Conservation (phyloP, 23 tunicate species). For the Trididemnum miniatum region DNA sequence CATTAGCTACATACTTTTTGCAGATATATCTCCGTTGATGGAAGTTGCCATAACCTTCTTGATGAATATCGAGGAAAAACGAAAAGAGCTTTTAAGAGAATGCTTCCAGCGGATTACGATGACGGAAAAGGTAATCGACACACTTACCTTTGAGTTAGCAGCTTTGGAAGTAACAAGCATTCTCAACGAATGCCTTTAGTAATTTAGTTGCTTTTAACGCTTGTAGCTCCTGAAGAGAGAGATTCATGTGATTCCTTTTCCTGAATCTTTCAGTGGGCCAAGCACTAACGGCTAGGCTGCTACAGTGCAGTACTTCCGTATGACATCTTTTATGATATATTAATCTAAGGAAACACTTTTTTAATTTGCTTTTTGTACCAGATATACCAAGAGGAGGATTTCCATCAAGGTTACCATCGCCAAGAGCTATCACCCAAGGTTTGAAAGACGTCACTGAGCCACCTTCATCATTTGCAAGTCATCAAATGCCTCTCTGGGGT, state of each 20-base stretch:
- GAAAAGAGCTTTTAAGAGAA: constrained; percentile 34
- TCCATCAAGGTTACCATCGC: constrained; percentile 27
- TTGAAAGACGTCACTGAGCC: constrained; percentile 19
- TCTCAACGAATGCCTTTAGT: too few relatives aligned
- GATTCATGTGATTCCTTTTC: too few relatives aligned
- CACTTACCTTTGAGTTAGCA: too few relatives aligned
- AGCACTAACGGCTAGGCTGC: too few relatives aligned
- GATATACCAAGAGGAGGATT: constrained; percentile 43
- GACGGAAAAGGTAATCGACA: constrained; percentile 41
- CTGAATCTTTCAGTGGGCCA: too few relatives aligned
- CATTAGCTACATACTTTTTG: background rate
- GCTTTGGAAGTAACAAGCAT: too few relatives aligned
- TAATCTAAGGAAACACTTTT: too few relatives aligned
- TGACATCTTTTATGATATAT: too few relatives aligned
- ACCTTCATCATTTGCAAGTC: constrained; percentile 13
- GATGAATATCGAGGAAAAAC: constrained; percentile 38
- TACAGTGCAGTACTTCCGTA: too few relatives aligned
- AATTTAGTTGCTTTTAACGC: too few relatives aligned
- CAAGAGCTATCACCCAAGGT: constrained; percentile 38
- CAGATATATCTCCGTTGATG: constrained; percentile 50
- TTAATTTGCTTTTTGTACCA: too few relatives aligned
- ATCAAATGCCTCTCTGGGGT: constrained; percentile 56
- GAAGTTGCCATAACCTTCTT: constrained; percentile 54
- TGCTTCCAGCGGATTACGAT: constrained; percentile 53
- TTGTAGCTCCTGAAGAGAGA: too few relatives aligned